Conservation (phyloP, 2,888 invertebrate species). For the Clitarchus hookeri region DNA sequence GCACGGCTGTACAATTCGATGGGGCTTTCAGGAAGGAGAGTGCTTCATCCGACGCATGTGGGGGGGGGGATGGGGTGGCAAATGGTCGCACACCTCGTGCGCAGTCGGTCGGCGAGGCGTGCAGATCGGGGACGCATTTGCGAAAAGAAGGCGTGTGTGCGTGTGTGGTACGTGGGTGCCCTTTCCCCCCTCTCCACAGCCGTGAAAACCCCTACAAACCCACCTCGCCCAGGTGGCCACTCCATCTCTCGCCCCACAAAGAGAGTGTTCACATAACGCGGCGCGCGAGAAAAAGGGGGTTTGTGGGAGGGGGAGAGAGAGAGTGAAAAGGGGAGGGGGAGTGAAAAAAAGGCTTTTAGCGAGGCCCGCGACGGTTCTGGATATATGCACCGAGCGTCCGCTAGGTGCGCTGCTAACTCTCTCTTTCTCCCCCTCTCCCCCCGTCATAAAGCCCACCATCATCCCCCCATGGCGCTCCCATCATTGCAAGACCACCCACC, state of each 20-base stretch:
- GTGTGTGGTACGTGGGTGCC: too few relatives aligned
- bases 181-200: not conserved
- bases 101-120: too few relatives aligned
- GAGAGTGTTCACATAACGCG: not conserved
- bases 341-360: not conserved
- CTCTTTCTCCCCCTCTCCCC: not conserved
- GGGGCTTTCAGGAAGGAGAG: too few relatives aligned
- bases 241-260: constrained; percentile 14
- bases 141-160: too few relatives aligned
- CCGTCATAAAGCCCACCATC: too few relatives aligned
- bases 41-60: too few relatives aligned
- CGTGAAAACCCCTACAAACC: not conserved
- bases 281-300: not conserved
- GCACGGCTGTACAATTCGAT: too few relatives aligned
- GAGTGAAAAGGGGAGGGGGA: not conserved
- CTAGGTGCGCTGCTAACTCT: not conserved
- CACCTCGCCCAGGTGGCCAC: not conserved
- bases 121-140: too few relatives aligned
- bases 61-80: too few relatives aligned
- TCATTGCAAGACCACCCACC: too few relatives aligned
- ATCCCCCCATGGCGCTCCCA: not conserved
- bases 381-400: not conserved
- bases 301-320: not conserved
- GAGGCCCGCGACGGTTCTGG: not conserved
- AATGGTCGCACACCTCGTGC: too few relatives aligned